These are phyloP conservation scores for Didymodactylos carnosus DNA, from an alignment of 2,888 invertebrate genomes.

Conservation along the genomic window DNA sequence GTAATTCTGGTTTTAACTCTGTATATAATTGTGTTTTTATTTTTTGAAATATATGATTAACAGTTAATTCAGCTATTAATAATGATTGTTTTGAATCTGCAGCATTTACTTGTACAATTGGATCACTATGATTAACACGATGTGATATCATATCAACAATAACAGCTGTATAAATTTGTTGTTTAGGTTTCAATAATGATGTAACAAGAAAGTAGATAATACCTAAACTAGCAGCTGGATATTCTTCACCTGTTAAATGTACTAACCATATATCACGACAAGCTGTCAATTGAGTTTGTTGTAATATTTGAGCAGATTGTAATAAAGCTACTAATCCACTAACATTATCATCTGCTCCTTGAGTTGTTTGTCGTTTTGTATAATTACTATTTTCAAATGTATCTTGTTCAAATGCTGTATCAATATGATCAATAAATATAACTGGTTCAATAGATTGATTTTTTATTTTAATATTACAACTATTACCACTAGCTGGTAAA, in stretches of 20 bases:
- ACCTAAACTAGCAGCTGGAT: background rate
- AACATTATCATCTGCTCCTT: background rate
- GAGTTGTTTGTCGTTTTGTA: background rate
- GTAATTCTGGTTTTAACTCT: background rate
- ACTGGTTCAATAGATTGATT: no score
- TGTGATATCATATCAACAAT: background rate
- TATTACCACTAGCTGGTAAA: background rate
- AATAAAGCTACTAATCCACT: background rate
- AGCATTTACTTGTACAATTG: background rate
- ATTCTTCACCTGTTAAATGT: background rate
- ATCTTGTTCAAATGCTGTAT: background rate
- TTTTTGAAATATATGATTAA: background rate
- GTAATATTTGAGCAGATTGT: background rate
- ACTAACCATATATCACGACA: background rate
- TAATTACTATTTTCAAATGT: background rate
- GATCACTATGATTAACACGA: background rate
- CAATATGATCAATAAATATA: background rate
- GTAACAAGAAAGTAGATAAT: background rate
- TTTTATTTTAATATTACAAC: no score
- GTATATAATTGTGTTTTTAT: background rate
- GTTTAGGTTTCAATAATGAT: background rate
- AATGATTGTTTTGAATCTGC: background rate
- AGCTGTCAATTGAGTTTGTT: background rate
- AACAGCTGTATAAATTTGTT: background rate
- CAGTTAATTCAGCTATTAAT: background rate